Percentiles rank a stretch among this genome's conserved stretches.
Evolutionary conservation across 1,140 invertebrate species (phyloP).

Genomic region (Zaprionus capensis): DNA sequence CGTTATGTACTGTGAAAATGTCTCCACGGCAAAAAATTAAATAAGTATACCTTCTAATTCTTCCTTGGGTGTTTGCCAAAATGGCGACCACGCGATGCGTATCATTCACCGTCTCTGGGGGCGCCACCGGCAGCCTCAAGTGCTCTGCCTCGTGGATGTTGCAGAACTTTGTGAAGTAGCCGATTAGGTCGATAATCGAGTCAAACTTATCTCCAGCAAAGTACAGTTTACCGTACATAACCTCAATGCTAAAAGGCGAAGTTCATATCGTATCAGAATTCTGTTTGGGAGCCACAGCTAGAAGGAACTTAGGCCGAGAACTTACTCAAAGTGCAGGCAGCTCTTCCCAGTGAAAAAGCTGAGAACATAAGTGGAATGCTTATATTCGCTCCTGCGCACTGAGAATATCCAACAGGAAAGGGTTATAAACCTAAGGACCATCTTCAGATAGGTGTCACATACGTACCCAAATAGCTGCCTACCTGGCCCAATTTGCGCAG

Average conservation of each 20-base stretch:
- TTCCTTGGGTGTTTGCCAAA: not conserved
- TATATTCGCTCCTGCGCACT: not conserved
- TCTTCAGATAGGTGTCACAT: not conserved
- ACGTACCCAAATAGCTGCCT: not conserved
- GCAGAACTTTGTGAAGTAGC: constrained; percentile 1
- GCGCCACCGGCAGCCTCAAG: not conserved
- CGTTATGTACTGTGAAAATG: not conserved
- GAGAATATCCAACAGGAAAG: not conserved
- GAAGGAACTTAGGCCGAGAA: not conserved
- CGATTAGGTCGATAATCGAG: not conserved
- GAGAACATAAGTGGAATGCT: not conserved
- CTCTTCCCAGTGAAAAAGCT: not conserved
- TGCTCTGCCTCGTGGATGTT: not conserved
- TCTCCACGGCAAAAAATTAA: not conserved
- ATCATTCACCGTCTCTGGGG: not conserved
- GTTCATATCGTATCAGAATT: not conserved
- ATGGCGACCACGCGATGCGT: not conserved
- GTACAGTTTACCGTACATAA: not conserved
- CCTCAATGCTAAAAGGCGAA: not conserved
- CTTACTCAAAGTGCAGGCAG: not conserved
- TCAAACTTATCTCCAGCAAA: not conserved
- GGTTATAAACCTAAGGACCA: too few relatives aligned
- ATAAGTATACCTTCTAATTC: not conserved
- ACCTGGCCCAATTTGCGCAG: not conserved
- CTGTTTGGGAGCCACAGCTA: too few relatives aligned